A percentile compares a stretch with the other conserved stretches of the same genome.
Evolutionary conservation across 92 coral and sea anemone genomes (phyloP).

Genomic region (Micromussa lordhowensis): DNA sequence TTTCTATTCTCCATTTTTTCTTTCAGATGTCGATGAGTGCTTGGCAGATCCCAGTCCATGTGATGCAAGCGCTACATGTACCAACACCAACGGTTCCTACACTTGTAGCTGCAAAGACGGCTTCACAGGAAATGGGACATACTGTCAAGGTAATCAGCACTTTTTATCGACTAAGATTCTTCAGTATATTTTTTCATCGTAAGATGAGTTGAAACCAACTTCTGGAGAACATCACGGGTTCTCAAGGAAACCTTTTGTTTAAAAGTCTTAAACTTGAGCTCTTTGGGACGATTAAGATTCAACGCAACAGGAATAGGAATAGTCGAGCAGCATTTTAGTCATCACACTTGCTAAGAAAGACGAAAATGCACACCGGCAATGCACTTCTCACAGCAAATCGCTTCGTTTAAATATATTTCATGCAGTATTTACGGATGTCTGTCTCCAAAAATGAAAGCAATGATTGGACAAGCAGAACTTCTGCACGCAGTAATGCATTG

Average conservation of each 20-base stretch:
- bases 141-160: conserved; percentile 23
- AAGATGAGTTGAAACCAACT: background rate
- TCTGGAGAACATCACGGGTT: background rate
- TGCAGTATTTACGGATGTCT: background rate
- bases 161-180: background rate
- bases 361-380: background rate
- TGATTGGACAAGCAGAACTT: conserved; percentile 26
- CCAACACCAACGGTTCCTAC: conserved; percentile 21
- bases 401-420: too few relatives aligned
- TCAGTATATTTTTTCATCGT: background rate
- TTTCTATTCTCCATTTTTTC: background rate
- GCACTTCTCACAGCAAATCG: background rate
- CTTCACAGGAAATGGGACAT: conserved; percentile 10
- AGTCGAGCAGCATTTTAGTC: background rate
- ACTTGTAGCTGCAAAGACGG: conserved; percentile 33
- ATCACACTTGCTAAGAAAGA: background rate
- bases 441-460: conserved; percentile 23
- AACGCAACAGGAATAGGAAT: background rate
- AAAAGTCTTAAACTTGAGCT: background rate
- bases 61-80: conserved; percentile 31
- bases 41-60: conserved; percentile 1
- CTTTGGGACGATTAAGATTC: background rate
- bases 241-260: background rate
- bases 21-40: conserved; percentile 8
- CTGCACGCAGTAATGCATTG: background rate